phyloP scores from a whole-genome alignment of 2,888 invertebrate genomes.

The Lampropteryx suffumata region DNA sequence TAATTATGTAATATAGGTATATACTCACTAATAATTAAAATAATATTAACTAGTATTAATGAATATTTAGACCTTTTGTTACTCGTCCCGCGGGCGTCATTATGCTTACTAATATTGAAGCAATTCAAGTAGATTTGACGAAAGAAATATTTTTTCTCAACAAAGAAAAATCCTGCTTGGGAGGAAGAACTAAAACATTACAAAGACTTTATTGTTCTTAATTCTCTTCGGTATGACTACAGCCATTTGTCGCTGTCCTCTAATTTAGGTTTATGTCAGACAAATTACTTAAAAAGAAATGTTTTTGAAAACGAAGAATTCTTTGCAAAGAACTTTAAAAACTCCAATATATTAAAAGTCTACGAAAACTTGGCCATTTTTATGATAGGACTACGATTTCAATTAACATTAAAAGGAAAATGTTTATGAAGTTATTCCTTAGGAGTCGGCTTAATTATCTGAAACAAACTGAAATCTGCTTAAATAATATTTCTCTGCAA shows the following conservation, averaged over 20 bases:
- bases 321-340: background rate
- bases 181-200: too few relatives aligned
- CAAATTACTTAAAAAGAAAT: conserved; percentile 43
- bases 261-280: conserved; percentile 52
- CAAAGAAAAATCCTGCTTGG: background rate
- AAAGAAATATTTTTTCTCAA: background rate
- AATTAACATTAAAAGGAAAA: conserved; percentile 10
- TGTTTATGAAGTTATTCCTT: conserved; percentile 6
- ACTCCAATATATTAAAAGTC: conserved; percentile 1
- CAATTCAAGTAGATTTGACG: too few relatives aligned
- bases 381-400: background rate
- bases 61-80: too few relatives aligned
- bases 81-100: too few relatives aligned
- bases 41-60: too few relatives aligned
- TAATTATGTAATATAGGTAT: too few relatives aligned
- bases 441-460: conserved; percentile 9
- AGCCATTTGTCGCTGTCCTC: conserved; percentile 42
- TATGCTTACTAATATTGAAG: too few relatives aligned
- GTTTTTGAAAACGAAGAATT: conserved; percentile 35
- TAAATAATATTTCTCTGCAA: conserved; percentile 10
- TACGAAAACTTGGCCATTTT: conserved; percentile 2
- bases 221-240: conserved; percentile 37
- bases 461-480: conserved; percentile 9
- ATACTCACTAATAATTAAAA: too few relatives aligned
- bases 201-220: conserved; percentile 42